Evolutionary conservation across 1,140 invertebrate genomes (phyloP).

Genomic region (Hylyphantes graminicola): DNA sequence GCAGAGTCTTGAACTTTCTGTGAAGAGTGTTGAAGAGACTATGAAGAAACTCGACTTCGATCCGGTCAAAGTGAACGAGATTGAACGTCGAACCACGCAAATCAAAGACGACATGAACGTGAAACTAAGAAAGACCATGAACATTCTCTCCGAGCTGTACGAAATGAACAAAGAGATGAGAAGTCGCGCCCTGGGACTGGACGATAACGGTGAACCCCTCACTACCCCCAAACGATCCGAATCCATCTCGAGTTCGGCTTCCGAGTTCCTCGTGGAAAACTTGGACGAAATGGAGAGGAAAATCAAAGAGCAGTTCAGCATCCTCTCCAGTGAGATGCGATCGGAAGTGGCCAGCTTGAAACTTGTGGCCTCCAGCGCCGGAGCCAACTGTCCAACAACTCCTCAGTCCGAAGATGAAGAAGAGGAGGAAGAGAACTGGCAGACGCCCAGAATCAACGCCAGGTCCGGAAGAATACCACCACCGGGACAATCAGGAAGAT

Average conservation of each 20-base stretch:
- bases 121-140: conserved; percentile 57
- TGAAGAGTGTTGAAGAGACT: conserved; percentile 3
- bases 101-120: conserved; percentile 48
- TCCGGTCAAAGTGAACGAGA: conserved; percentile 37
- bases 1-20: neutral
- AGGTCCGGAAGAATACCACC: neutral
- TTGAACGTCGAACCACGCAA: conserved; percentile 28
- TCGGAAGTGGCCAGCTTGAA: conserved; percentile 44
- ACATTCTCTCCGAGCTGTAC: conserved; percentile 38
- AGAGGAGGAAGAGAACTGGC: too few species aligned
- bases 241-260: neutral
- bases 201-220: neutral
- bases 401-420: conserved; percentile 13
- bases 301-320: conserved; percentile 50
- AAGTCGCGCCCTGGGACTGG: neutral
- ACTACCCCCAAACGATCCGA: too few species aligned
- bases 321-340: conserved; percentile 29
- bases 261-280: conserved; percentile 45
- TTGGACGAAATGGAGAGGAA: conserved; percentile 50
- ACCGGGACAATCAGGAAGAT: conserved; percentile 5
- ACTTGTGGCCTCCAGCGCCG: neutral
- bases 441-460: conserved; percentile 31
- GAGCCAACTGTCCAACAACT: neutral
- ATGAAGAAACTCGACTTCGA: conserved; percentile 26
- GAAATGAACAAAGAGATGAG: conserved; percentile 57